Percentiles rank a stretch among this genome's conserved stretches.
phyloP scores from a whole-genome alignment of 2,113 vertebrate species.

The Guaruba guarouba region DNA sequence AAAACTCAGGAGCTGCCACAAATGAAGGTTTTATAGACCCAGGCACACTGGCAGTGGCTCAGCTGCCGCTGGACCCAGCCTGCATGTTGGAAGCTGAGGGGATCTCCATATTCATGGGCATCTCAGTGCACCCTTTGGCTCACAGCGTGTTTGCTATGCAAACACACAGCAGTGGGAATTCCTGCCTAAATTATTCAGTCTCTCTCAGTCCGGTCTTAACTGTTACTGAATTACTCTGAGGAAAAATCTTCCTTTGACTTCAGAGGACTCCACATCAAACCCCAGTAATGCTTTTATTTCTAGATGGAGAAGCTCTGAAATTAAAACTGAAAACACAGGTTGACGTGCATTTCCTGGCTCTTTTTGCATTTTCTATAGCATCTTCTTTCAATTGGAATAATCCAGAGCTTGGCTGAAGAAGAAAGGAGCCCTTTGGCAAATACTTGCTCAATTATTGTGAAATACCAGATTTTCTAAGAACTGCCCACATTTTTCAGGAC shows the following conservation, averaged over 20 bases:
- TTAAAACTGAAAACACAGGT: not conserved
- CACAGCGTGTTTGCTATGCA: fast-evolving
- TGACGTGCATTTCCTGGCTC: not conserved
- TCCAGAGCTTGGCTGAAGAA: not conserved
- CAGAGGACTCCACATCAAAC: not conserved
- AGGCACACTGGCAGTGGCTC: not conserved
- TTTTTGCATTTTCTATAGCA: not conserved
- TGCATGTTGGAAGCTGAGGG: not conserved
- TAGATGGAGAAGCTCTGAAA: not conserved
- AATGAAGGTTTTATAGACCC: not conserved
- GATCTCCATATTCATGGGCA: not conserved
- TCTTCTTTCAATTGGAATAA: not conserved
- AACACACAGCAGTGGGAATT: not conserved
- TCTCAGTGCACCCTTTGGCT: not conserved
- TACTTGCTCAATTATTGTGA: not conserved
- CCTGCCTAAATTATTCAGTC: not conserved
- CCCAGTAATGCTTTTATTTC: not conserved
- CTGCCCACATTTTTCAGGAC: not conserved
- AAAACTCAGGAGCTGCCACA: not conserved
- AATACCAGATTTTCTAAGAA: not conserved
- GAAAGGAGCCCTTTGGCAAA: not conserved
- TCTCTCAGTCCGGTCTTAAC: not conserved
- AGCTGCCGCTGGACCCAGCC: not conserved
- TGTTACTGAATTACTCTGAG: not conserved
- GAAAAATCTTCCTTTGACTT: not conserved